Conservation (phyloP, 2,113 vertebrate species). For the Heptranchias perlo region DNA sequence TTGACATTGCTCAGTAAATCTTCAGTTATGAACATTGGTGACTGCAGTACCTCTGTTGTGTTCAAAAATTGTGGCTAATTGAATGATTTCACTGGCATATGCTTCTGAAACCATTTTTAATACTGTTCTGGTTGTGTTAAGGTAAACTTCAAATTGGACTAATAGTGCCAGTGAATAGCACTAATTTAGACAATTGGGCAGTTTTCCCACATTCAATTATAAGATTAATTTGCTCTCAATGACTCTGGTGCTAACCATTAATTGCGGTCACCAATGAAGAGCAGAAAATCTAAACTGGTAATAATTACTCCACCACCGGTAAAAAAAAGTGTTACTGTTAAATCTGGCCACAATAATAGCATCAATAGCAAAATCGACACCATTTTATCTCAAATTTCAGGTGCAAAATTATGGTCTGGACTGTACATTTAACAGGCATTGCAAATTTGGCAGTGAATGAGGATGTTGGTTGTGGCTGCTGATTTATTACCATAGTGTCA, state of each 20-base stretch:
- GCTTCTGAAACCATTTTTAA: background rate
- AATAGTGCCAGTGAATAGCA: background rate
- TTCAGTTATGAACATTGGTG: background rate
- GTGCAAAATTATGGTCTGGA: background rate
- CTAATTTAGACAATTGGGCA: conserved; percentile 11
- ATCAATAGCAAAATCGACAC: background rate
- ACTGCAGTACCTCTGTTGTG: background rate
- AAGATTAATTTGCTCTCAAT: background rate
- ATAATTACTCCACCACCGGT: background rate
- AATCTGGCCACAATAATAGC: background rate
- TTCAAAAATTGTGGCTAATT: background rate
- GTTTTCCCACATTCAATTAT: background rate
- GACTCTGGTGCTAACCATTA: background rate
- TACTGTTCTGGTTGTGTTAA: background rate
- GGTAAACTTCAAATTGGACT: background rate
- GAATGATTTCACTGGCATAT: background rate
- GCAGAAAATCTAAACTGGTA: background rate
- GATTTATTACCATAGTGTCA: background rate
- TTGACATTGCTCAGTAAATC: background rate
- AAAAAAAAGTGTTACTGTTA: background rate
- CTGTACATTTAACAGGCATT: background rate
- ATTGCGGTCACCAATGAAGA: background rate
- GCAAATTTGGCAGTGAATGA: background rate
- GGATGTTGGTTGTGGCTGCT: background rate
- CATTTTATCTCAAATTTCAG: background rate